Conservation (phyloP, 37 sponge, comb jelly and placozoan species). For the Chondrosia reniformis region DNA sequence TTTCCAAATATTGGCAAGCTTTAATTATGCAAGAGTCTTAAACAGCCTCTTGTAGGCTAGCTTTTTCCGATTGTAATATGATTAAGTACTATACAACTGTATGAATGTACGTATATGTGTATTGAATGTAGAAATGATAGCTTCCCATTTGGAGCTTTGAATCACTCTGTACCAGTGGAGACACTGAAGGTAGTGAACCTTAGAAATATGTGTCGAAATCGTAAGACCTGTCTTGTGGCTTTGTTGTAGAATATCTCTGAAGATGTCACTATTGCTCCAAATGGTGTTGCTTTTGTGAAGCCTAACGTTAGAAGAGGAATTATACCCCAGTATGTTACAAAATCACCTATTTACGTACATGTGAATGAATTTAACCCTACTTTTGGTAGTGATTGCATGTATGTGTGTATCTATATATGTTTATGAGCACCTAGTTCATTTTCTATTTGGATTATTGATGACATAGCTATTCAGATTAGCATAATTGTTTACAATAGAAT, state of each 20-base stretch:
- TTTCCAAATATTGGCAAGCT: no score
- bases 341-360: no score
- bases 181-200: conserved; percentile 39
- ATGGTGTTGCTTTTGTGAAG: conserved; percentile 92
- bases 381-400: no score
- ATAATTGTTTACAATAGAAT: conserved; percentile 46
- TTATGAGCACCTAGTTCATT: no score
- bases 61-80: background rate
- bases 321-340: conserved; percentile 72
- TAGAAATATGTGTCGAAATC: background rate
- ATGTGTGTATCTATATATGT: no score
- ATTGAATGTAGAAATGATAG: conserved; percentile 19
- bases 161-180: conserved; percentile 36
- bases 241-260: conserved; percentile 26
- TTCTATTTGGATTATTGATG: background rate
- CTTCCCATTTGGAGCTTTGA: conserved; percentile 75
- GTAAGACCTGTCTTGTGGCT: background rate
- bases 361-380: no score
- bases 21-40: no score
- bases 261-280: conserved; percentile 82
- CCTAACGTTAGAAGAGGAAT: conserved; percentile 71
- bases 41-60: no score
- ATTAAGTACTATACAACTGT: background rate
- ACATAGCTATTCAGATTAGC: background rate
- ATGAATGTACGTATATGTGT: background rate